phyloP scores from a whole-genome alignment of 2,797 vertebrate genomes.

The Muscicapa comitata region DNA sequence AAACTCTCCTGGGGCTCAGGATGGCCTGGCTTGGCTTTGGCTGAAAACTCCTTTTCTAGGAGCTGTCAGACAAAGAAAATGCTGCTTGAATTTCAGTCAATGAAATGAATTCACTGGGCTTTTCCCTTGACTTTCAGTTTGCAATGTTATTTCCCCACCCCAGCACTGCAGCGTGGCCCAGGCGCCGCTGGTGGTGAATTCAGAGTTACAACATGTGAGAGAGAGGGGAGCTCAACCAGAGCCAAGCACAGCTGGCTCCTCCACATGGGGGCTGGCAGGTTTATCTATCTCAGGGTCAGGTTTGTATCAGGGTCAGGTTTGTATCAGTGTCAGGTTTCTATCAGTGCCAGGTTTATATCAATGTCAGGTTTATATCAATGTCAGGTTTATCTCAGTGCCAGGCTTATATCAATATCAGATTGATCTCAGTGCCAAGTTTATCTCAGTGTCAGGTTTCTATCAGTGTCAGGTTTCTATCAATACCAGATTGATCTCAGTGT shows the following conservation, averaged over 20 bases:
- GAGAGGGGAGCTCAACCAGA: background rate
- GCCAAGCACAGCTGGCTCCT: background rate
- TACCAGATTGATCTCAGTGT: accelerated
- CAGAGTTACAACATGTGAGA: background rate
- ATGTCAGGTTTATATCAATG: accelerated
- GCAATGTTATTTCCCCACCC: background rate
- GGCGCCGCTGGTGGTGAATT: background rate
- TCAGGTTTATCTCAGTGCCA: background rate
- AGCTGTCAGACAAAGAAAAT: background rate
- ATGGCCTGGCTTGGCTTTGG: background rate
- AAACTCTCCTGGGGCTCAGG: background rate
- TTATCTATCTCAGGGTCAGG: accelerated
- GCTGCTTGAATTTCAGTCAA: background rate
- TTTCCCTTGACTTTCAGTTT: constrained; percentile 49
- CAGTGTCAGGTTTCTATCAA: too few relatives aligned
- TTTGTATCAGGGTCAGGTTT: accelerated
- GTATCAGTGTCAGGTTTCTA: accelerated
- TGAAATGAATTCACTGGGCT: background rate
- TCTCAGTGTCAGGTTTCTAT: accelerated
- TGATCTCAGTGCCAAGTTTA: accelerated
- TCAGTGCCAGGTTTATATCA: accelerated
- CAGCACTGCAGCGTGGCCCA: background rate
- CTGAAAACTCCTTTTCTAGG: background rate
- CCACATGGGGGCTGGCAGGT: too few relatives aligned
- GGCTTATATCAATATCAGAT: accelerated